Base-by-base conservation (phyloP, 92 coral and sea anemone genomes). In the Epizoanthus ramosus region DNA sequence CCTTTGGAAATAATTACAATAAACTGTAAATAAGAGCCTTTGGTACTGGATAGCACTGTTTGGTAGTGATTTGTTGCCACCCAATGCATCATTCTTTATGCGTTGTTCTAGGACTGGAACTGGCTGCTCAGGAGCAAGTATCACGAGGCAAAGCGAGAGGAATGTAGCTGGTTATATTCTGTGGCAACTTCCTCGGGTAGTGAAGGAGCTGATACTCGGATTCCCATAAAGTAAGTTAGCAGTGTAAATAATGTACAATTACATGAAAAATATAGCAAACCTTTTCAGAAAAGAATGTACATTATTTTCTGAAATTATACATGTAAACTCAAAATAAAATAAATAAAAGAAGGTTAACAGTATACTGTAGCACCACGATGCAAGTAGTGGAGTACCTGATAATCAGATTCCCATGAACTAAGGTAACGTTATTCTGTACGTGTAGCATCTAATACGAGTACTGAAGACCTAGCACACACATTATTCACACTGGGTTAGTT, bases 101-200 rank as follows among this genome's bases (percentile, higher is more conserved):
- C 24, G 33, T 15, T 22, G 17, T 28, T 67, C 1, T 83, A 93
- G 97, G 97, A 85, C 19, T 93, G 97, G 97, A 80, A 86, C 35
- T 73, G 85, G 87, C 86, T 93, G 33, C 59, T 86, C 64, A 84
- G 68, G 41, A 91, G 88, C 76, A 81, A 66, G 19, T 86, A 85
- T 66, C 92, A 93, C 65, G 24, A 84, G 14, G 70, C 75, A 21
- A 63, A 75, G 63, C 73, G 58, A 35, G 67, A 84, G 53, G 80
- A 80, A 31, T 71, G 71, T 25, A 66, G 72, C 35, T 87, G 92
- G 53, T 33, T 89, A 35, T 83, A 59, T 14, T 74, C 82, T 41
- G 47, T 79, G 81, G 6, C 0, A 31, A 25, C 22, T 68, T 58
- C 37, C 2, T 2, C 10, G 37, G 23, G 9, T 37, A 79, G 80